Conservation (phyloP, 2,888 invertebrate species). For the Callyntrura guangdongensis region DNA sequence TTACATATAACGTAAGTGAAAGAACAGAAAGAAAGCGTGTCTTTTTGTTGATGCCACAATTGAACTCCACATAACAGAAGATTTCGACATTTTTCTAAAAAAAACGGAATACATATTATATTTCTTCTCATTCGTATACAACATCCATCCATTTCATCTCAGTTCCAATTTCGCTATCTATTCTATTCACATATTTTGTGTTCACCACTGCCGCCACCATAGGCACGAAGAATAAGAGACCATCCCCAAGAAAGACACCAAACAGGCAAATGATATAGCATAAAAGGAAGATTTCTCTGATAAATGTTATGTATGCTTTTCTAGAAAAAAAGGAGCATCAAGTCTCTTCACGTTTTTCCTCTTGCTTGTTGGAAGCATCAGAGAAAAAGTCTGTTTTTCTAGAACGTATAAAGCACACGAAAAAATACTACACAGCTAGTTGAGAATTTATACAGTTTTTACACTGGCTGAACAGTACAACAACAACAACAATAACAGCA, state of each 20-base stretch:
- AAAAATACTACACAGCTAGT: conserved; percentile 3
- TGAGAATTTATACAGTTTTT: background rate
- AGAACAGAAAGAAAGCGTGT: background rate
- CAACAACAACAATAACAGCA: background rate
- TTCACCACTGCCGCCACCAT: background rate
- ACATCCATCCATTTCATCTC: conserved; percentile 60
- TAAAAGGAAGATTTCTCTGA: conserved; percentile 58
- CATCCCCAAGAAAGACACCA: conserved; percentile 11
- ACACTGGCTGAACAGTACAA: background rate
- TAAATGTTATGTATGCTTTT: conserved; percentile 26
- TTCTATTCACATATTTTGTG: conserved; percentile 58
- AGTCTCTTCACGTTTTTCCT: conserved; percentile 71
- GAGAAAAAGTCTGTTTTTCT: conserved; percentile 25
- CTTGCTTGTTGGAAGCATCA: conserved; percentile 10
- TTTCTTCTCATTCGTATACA: conserved; percentile 5
- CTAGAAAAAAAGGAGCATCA: conserved; percentile 52
- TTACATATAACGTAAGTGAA: conserved; percentile 54
- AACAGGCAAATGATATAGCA: conserved; percentile 29
- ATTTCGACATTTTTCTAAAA: conserved; percentile 37
- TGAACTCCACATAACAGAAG: conserved; percentile 26
- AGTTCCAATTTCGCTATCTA: conserved; percentile 58
- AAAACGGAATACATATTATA: conserved; percentile 19
- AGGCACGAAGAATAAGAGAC: background rate
- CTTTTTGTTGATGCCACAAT: conserved; percentile 31
- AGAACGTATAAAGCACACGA: background rate